Percentiles rank a stretch among this genome's conserved stretches.
Evolutionary conservation across 1,140 invertebrate species (phyloP).

Genomic region (Drosophila sproati): DNA sequence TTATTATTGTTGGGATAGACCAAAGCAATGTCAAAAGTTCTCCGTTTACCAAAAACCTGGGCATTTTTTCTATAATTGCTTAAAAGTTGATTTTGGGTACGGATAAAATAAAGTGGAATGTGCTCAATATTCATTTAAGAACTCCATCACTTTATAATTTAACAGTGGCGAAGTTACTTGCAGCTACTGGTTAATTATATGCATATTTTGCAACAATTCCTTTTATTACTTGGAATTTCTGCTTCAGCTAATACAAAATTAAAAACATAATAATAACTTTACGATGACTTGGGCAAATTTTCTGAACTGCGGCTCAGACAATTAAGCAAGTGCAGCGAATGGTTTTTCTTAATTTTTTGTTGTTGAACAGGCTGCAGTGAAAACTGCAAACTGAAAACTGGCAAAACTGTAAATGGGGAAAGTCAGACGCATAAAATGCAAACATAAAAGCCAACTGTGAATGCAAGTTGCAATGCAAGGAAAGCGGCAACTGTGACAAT

Average conservation of each 20-base stretch:
- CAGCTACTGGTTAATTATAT: too few species aligned
- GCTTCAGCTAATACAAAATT: background rate
- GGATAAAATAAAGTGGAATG: too few species aligned
- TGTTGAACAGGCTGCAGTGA: conserved; percentile 12
- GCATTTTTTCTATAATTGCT: too few species aligned
- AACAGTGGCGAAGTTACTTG: too few species aligned
- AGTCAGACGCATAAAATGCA: conserved; percentile 73
- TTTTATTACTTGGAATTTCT: background rate
- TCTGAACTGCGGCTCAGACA: conserved; percentile 44
- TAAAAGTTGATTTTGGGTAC: too few species aligned
- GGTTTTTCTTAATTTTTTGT: conserved; percentile 23
- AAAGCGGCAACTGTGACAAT: conserved; percentile 80
- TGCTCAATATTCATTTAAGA: too few species aligned
- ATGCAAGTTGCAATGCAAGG: conserved; percentile 67
- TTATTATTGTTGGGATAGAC: too few species aligned
- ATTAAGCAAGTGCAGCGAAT: conserved; percentile 69
- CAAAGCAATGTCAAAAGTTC: too few species aligned
- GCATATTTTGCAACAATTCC: background rate
- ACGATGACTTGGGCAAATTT: conserved; percentile 16
- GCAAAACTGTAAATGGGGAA: background rate
- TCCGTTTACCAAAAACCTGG: too few species aligned
- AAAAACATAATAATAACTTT: conserved; percentile 22
- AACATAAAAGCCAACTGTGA: conserved; percentile 76
- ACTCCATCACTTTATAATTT: too few species aligned
- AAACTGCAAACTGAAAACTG: conserved; percentile 20